Evolutionary conservation across 2,797 vertebrate species (phyloP), one percentile per base, ranked within the genome.

Genomic region (Melanogrammus aeglefinus): DNA sequence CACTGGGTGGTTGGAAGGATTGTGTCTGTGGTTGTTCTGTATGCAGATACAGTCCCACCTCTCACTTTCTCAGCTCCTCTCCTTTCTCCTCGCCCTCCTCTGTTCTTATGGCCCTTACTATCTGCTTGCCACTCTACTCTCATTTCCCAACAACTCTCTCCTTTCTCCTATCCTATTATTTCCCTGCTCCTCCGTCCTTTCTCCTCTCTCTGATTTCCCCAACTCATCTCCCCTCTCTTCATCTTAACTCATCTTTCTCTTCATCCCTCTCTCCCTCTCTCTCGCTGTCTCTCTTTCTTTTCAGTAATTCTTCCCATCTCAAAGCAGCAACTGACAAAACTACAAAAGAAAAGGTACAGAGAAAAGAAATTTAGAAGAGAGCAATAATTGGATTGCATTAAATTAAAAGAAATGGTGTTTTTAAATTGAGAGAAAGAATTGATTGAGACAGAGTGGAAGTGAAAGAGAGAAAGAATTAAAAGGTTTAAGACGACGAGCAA

Each of bases 1-100:
- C 84, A 87, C 75, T 85, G 73, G 86, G 78, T 75, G 83, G 79
- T 83, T 72, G 75, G 80, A 74, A 78, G 36, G 78, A 84, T 76
- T 82, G 72, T 63, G 70, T 80, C 18, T 21, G 13, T 51, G 39
- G 75, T 82, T 39, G 51, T 80, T 78, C 38, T 70, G 29, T 47
- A 21, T 74, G 66, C 36, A 74, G 47, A 24, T 51, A 41, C 63
- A 14, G 36, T 29, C 41, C 27, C 66, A 24, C 29, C 27, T 13
- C 13, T 35, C 47, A 57, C 47, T 57, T 21, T 7, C 16, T 51
- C 47, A 18, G 13, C 47, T 51, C 47, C 14, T 16, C 47, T 10
- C 47, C 47, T 51, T 16, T 51, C 47, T 21, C 47, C 47, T 51
- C 47, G 6, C 14, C 4, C 47, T 51, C 47, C 47, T 51, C 47